Base-by-base conservation (phyloP, 2,888 invertebrate genomes). In the Scotopteryx bipunctaria region DNA sequence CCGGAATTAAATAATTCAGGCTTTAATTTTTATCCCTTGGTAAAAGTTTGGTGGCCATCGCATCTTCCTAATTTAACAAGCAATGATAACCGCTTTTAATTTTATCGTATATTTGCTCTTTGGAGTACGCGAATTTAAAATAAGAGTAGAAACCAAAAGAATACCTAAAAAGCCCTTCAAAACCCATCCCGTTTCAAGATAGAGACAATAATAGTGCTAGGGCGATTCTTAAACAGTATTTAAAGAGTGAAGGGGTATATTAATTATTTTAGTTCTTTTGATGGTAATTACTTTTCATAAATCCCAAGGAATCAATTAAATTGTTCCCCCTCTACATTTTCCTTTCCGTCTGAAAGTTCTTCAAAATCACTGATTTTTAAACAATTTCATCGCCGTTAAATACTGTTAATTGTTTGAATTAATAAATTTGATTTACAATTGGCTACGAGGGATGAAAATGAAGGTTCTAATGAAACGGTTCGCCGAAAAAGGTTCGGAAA, bases 401-500 rank as follows among this genome's bases (percentile, higher is more conserved):
- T 63, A 71, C 76, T 69, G 73, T 78, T 80, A 78, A 85, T 83
- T 81, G 73, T 66, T 73, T 70, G 75, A 82, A 78, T 83, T 84
- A 76, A 76, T 79, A 76, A 79, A 76, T 79, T 71, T 72, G 67
- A 67, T 74, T 71, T 72, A 71, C 67, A 67, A 66, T 65, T 63
- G 63, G 70, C 76, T 73, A 67, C 71, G 55, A 69, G 75, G 74
- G 68, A 60, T 58, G 62, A 74, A 74, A 76, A 74, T 69, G 64
- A 69, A 67, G 62, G 63, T 69, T 66, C 65, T 76, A 74, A 78
- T 73, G 70, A 76, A 77, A 75, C 63, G 67, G 68, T 64, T 66
- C 65, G 47, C 69, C 61, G 48, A 64, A 65, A 67, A 71, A 69
- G 64, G 71, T 71, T 60, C 66, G 60, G 66, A 69, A 59, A 64